These are phyloP conservation scores for Ditula angustiorana DNA, from an alignment of 2,888 invertebrate species.

Conservation along the genomic window DNA sequence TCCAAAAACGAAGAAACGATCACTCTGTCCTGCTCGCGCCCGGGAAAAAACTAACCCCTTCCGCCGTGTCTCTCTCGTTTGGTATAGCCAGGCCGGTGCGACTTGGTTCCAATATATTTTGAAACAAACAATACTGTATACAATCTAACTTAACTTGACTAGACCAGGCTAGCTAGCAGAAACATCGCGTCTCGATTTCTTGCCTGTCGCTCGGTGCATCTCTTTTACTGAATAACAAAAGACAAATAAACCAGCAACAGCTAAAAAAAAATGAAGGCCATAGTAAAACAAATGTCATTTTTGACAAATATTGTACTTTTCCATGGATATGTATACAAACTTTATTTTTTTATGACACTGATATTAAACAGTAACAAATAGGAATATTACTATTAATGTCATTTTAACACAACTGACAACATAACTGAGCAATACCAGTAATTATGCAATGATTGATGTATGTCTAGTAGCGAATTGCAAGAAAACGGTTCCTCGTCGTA, in stretches of 20 bases:
- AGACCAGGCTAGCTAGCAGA: too few species aligned
- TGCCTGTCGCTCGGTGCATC: too few species aligned
- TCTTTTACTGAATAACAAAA: too few species aligned
- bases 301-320: too few species aligned
- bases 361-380: not conserved
- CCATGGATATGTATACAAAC: too few species aligned
- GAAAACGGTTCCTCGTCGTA: not conserved
- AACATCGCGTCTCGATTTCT: too few species aligned
- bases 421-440: not conserved
- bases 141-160: too few species aligned
- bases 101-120: constrained; percentile 43
- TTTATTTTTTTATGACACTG: too few species aligned
- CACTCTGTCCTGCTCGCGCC: constrained; percentile 58
- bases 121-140: not conserved
- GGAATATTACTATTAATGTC: not conserved
- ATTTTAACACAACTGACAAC: not conserved
- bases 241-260: too few species aligned
- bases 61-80: constrained; percentile 55
- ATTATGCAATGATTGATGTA: not conserved
- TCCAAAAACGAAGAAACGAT: constrained; percentile 62
- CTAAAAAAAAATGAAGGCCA: too few species aligned
- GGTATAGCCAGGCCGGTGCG: constrained; percentile 45
- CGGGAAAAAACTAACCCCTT: constrained; percentile 57
- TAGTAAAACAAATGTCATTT: too few species aligned
- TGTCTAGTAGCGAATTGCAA: not conserved